Conservation (phyloP, 2,888 invertebrate genomes). For the Pristionchus maxplancki region DNA sequence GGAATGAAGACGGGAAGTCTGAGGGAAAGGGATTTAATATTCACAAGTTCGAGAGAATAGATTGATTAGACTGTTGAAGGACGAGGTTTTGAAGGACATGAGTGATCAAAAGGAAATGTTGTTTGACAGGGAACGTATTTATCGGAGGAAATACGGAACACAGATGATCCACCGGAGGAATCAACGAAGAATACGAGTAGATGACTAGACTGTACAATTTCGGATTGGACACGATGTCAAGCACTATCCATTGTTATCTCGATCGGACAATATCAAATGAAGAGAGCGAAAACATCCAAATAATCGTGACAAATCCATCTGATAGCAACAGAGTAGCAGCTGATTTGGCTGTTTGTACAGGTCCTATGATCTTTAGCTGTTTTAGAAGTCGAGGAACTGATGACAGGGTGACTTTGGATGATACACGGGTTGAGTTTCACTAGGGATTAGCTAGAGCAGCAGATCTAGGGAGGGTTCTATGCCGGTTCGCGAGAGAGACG, state of each 20-base stretch:
- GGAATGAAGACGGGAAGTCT: constrained; percentile 10
- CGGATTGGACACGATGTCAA: neutral
- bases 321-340: neutral
- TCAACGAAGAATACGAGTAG: neutral
- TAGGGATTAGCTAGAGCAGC: neutral
- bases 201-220: constrained; percentile 41
- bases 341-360: neutral
- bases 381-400: neutral
- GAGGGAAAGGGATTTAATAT: neutral
- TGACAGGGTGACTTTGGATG: neutral
- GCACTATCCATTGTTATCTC: no score
- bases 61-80: neutral
- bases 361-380: constrained; percentile 2
- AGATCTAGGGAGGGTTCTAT: constrained; percentile 10
- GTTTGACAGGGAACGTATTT: constrained; percentile 26
- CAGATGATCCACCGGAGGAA: neutral
- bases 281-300: neutral
- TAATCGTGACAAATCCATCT: constrained; percentile 2
- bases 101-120: neutral
- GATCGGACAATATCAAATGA: neutral
- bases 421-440: neutral
- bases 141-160: constrained; percentile 35
- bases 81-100: neutral
- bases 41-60: neutral
- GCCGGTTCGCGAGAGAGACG: neutral